Conservation (phyloP, 2,113 vertebrate genomes). For the Tachysurus vachellii region DNA sequence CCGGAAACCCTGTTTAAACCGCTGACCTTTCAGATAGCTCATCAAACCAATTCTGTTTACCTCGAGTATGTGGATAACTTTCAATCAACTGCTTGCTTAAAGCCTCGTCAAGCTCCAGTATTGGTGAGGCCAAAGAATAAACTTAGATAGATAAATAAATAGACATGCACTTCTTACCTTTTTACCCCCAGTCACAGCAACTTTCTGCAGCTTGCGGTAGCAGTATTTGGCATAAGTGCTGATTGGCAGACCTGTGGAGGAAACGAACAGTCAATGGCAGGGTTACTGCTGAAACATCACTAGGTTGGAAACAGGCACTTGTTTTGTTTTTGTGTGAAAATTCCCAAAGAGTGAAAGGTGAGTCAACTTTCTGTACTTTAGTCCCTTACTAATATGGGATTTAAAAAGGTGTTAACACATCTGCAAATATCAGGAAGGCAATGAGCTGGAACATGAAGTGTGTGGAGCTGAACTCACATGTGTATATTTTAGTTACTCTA, state of each 20-base stretch:
- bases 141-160: conserved; percentile 10
- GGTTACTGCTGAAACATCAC: neutral
- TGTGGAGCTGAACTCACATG: neutral
- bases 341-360: neutral
- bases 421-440: neutral
- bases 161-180: conserved; percentile 69
- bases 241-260: conserved; percentile 73
- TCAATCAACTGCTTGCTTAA: neutral
- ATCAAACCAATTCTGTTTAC: conserved; percentile 12
- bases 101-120: neutral
- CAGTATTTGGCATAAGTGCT: conserved; percentile 82
- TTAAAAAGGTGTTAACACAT: neutral
- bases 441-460: neutral
- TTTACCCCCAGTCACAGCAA: conserved; percentile 78
- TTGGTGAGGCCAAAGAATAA: neutral
- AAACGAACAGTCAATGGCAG: conserved; percentile 11
- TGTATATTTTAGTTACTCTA: neutral
- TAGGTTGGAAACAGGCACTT: neutral
- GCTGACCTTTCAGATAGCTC: conserved; percentile 29
- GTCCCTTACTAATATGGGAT: neutral
- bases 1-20: conserved; percentile 7
- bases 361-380: neutral
- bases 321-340: neutral
- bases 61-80: neutral
- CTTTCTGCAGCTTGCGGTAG: conserved; percentile 81